A percentile compares a stretch with the other conserved stretches of the same genome.
These are phyloP conservation scores for Morelia viridis DNA, from an alignment of 2,797 vertebrate genomes.

Conservation along the genomic window DNA sequence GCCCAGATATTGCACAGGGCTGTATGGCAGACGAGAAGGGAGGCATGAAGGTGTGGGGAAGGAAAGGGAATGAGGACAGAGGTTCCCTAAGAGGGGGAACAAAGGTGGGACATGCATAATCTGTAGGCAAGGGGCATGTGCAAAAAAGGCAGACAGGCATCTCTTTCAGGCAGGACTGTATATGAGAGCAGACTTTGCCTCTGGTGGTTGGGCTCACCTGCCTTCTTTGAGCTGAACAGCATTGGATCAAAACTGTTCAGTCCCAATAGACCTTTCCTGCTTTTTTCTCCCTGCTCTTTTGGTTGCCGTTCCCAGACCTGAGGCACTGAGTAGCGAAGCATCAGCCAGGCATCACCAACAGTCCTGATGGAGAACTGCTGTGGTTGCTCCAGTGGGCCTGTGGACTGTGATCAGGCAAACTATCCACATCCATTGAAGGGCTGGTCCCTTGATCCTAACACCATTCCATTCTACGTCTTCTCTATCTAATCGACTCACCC, in stretches of 20 bases:
- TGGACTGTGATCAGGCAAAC: no score
- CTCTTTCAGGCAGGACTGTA: background rate
- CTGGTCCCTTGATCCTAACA: background rate
- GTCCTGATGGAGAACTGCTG: background rate
- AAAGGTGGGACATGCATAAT: background rate
- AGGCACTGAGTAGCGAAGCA: background rate
- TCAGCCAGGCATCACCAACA: background rate
- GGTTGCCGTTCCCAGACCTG: background rate
- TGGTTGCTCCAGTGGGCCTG: background rate
- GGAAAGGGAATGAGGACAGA: background rate
- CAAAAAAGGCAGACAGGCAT: background rate
- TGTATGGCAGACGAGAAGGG: background rate
- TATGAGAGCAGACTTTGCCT: no score
- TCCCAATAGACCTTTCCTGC: background rate
- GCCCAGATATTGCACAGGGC: no score
- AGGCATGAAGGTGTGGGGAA: background rate
- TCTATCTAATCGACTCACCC: background rate
- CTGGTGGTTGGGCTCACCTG: no score
- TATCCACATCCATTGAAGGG: background rate
- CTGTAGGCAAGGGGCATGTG: background rate
- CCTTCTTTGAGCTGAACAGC: background rate
- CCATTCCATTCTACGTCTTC: slow-evolving; percentile 11
- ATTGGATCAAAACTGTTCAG: background rate
- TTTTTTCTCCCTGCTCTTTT: background rate
- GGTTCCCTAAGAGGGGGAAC: background rate